Percentiles rank a stretch among this genome's conserved stretches.
Conservation (phyloP, 92 coral and sea anemone genomes). For the Diadumene lineata region DNA sequence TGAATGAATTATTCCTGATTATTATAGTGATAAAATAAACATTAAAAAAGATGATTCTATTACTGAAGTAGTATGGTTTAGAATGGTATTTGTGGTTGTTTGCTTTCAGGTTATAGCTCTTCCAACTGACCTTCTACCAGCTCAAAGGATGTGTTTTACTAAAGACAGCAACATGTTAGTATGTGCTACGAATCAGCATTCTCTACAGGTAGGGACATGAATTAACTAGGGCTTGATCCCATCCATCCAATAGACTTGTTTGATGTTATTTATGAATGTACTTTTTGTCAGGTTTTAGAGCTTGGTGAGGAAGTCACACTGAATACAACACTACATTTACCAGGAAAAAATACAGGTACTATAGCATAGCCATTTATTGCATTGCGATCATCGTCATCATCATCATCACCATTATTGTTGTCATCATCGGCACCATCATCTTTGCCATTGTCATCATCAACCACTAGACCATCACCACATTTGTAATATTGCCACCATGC, state of each 20-base stretch:
- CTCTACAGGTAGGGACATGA: slow-evolving; percentile 68
- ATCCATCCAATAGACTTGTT: too few species aligned
- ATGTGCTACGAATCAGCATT: slow-evolving; percentile 59
- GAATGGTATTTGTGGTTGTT: not conserved
- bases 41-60: not conserved
- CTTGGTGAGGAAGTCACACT: slow-evolving; percentile 32
- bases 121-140: slow-evolving; percentile 72
- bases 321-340: slow-evolving; percentile 45
- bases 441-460: not conserved
- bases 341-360: slow-evolving; percentile 33
- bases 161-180: slow-evolving; percentile 68
- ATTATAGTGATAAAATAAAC: too few species aligned
- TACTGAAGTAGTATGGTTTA: not conserved
- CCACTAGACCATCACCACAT: not conserved
- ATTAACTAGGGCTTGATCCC: too few species aligned
- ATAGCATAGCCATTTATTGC: not conserved
- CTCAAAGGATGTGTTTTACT: slow-evolving; percentile 69
- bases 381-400: not conserved
- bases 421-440: not conserved
- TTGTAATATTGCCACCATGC: not conserved
- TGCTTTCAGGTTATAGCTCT: slow-evolving; percentile 56
- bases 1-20: too few species aligned
- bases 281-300: slow-evolving; percentile 41
- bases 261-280: too few species aligned
- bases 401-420: not conserved